phyloP scores from a whole-genome alignment of 1,140 invertebrate genomes.

The Drosophila parabipectinata region DNA sequence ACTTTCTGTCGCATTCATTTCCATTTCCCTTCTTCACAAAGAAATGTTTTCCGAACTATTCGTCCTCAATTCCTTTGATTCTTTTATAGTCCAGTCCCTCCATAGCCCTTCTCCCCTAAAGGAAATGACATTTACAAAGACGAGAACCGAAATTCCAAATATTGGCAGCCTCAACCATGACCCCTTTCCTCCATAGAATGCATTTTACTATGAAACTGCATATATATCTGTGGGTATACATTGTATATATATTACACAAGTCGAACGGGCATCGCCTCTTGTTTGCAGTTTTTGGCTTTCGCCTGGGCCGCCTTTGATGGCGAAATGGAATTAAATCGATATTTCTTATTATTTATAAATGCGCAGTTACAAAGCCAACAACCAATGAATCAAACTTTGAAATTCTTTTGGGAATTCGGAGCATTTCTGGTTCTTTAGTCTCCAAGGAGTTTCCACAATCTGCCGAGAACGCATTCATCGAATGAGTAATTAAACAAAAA shows the following conservation, averaged over 20 bases:
- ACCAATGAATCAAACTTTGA: conserved; percentile 11
- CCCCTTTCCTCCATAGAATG: conserved; percentile 26
- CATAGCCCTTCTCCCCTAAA: background rate
- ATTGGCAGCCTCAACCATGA: conserved; percentile 59
- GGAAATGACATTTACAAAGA: conserved; percentile 20
- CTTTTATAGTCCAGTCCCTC: background rate
- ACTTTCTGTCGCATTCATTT: background rate
- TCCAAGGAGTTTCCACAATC: conserved; percentile 14
- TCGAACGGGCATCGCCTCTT: conserved; percentile 1
- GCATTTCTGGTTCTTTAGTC: background rate
- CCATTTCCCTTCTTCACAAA: background rate
- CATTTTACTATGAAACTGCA: conserved; percentile 7
- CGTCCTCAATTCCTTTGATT: background rate
- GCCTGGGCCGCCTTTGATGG: conserved; percentile 20
- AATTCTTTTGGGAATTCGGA: conserved; percentile 30
- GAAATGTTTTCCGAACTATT: background rate
- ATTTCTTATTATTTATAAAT: conserved; percentile 80
- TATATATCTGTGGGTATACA: conserved; percentile 1
- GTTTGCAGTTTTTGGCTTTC: conserved; percentile 43
- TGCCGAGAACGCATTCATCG: background rate
- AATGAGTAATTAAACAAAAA: conserved; percentile 43
- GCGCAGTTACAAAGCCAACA: conserved; percentile 41
- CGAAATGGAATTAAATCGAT: conserved; percentile 72
- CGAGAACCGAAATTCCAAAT: conserved; percentile 15
- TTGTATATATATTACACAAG: conserved; percentile 5